Conservation (phyloP, 1,140 invertebrate species). For the Eumaeus atala region DNA sequence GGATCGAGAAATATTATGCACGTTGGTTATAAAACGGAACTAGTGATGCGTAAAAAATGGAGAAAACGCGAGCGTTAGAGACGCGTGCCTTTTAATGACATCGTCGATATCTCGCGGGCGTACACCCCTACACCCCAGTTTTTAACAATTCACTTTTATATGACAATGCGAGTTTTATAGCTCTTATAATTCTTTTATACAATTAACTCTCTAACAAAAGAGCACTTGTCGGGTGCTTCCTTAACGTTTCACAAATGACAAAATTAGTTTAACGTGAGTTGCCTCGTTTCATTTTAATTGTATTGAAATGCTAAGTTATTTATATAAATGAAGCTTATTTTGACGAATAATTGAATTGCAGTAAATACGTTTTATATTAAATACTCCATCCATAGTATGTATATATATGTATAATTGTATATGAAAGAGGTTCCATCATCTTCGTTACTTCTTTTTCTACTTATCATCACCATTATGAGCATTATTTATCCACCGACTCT, state of each 20-base stretch:
- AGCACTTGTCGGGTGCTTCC: constrained; percentile 36
- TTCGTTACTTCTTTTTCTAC: too few species aligned
- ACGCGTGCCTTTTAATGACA: constrained; percentile 56
- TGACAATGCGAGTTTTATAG: constrained; percentile 63
- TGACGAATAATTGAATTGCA: too few species aligned
- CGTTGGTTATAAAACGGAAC: constrained; percentile 40
- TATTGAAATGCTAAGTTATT: too few species aligned
- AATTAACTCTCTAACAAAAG: constrained; percentile 50
- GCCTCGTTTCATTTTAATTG: neutral
- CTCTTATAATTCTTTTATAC: constrained; percentile 60
- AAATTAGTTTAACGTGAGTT: constrained; percentile 40
- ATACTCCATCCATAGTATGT: too few species aligned
- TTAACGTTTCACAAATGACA: constrained; percentile 46
- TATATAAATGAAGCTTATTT: too few species aligned
- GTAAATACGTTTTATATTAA: too few species aligned
- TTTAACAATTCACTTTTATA: constrained; percentile 62
- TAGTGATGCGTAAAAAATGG: constrained; percentile 52
- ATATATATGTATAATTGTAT: too few species aligned
- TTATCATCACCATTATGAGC: too few species aligned
- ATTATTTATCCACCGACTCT: too few species aligned
- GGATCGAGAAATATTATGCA: constrained; percentile 30
- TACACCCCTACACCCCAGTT: constrained; percentile 32
- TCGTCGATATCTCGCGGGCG: constrained; percentile 40
- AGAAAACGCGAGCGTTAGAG: constrained; percentile 32
- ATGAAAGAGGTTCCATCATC: too few species aligned